Evolutionary conservation across 2,888 invertebrate genomes (phyloP), one percentile per base, ranked within the genome.

Genomic region (Philhelius pedissequus): DNA sequence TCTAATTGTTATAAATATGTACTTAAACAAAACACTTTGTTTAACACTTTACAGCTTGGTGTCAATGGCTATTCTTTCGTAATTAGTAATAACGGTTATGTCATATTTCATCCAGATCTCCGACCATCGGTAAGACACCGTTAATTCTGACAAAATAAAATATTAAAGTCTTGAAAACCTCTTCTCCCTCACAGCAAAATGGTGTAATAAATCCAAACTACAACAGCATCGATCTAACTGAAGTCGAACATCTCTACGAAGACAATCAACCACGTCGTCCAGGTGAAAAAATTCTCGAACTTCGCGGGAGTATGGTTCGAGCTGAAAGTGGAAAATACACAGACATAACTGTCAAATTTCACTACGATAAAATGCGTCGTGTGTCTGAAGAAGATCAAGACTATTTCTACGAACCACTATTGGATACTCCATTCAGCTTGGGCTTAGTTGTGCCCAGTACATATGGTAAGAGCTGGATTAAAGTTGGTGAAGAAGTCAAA

Each of bases 11-110:
- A n/a, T n/a, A n/a, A n/a, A n/a, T n/a, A n/a, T n/a, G n/a, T n/a
- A n/a, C n/a, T n/a, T n/a, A n/a, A n/a, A n/a, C n/a, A n/a, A n/a
- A n/a, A n/a, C n/a, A n/a, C n/a, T n/a, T n/a, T n/a, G n/a, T n/a
- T n/a, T n/a, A 70, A 13, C 13, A 9, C 66, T 70, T 76, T 50
- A 27, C 25, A 98, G 96, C 94, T 99, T 70, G 99, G 99, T 27
- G 98, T 98, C 0, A 98, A 98, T 91, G 98, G 97, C 0, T 99
- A 99, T 92, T 96, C 98, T 1, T 99, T 99, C 92, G 96, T 98
- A 87, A 96, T 99, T 20, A 99, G 98, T 88, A 98, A 98, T 91
- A 99, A 99, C 91, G 99, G 99, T 1, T 98, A 98, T 91, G 93
- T 99, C 48, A 93, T 99, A 71, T 94, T 97, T 87, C 99, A 99